Evolutionary conservation across 2,113 vertebrate species (phyloP).

Genomic region (Chaetodon auriga): DNA sequence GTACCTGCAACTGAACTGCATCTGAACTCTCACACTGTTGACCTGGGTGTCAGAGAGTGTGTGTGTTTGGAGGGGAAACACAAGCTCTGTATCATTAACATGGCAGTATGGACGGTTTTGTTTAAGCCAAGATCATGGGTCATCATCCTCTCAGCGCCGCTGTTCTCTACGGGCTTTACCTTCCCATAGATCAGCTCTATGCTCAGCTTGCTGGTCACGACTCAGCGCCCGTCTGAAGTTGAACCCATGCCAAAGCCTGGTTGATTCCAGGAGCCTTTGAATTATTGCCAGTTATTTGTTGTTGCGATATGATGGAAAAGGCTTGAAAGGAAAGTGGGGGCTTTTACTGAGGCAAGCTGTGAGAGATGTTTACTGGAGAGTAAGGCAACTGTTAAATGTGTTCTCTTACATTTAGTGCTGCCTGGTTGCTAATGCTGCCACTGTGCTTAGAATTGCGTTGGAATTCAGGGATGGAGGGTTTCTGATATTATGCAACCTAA

Average conservation of each 20-base stretch:
- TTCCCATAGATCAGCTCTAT: slow-evolving; percentile 10
- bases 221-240: slow-evolving; percentile 51
- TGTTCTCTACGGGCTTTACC: slow-evolving; percentile 42
- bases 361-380: slow-evolving; percentile 16
- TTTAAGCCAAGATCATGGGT: slow-evolving; percentile 21
- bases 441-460: neutral
- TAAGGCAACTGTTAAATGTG: slow-evolving; percentile 7
- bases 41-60: neutral
- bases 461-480: neutral
- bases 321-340: slow-evolving; percentile 32
- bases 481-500: neutral
- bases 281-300: slow-evolving; percentile 65
- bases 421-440: neutral
- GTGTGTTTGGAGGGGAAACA: neutral
- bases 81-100: slow-evolving; percentile 1
- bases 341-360: slow-evolving; percentile 17
- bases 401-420: neutral
- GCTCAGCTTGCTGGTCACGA: slow-evolving; percentile 67
- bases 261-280: slow-evolving; percentile 63
- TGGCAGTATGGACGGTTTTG: neutral
- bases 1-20: slow-evolving; percentile 1
- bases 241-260: slow-evolving; percentile 59
- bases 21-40: slow-evolving; percentile 1
- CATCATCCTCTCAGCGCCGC: slow-evolving; percentile 24
- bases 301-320: slow-evolving; percentile 49